Percentiles rank a stretch among this genome's conserved stretches.
phyloP scores from a whole-genome alignment of 2,797 vertebrate genomes.

The Galagoides demidoff region DNA sequence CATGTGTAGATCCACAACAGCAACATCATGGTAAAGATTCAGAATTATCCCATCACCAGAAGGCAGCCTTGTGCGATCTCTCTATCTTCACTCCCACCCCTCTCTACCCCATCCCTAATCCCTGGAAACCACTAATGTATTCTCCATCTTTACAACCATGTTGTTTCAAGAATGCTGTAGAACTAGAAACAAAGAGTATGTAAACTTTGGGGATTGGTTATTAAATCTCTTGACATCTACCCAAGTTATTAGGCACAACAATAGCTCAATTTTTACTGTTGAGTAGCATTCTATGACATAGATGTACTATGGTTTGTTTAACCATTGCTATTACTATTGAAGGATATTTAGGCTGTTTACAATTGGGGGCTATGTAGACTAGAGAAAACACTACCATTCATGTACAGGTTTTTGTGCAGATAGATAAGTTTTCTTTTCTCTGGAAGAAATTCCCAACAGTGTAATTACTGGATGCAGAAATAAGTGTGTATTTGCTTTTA shows the following conservation, averaged over 20 bases:
- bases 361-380: neutral
- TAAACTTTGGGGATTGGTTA: neutral
- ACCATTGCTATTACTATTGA: neutral
- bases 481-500: neutral
- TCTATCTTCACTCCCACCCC: neutral
- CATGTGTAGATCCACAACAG: neutral
- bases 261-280: neutral
- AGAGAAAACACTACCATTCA: neutral
- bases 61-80: neutral
- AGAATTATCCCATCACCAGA: neutral
- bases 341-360: neutral
- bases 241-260: neutral
- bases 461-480: neutral
- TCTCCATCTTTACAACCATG: neutral
- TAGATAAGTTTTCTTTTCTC: slow-evolving; percentile 18
- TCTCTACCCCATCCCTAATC: neutral
- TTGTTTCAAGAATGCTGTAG: neutral
- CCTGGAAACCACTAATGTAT: neutral
- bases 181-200: neutral
- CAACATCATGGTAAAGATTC: neutral
- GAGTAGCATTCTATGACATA: neutral
- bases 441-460: neutral
- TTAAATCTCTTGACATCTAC: neutral
- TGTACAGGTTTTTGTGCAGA: neutral
- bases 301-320: neutral